phyloP scores from a whole-genome alignment of 2,888 invertebrate genomes.

The Ceratothoa steindachneri region DNA sequence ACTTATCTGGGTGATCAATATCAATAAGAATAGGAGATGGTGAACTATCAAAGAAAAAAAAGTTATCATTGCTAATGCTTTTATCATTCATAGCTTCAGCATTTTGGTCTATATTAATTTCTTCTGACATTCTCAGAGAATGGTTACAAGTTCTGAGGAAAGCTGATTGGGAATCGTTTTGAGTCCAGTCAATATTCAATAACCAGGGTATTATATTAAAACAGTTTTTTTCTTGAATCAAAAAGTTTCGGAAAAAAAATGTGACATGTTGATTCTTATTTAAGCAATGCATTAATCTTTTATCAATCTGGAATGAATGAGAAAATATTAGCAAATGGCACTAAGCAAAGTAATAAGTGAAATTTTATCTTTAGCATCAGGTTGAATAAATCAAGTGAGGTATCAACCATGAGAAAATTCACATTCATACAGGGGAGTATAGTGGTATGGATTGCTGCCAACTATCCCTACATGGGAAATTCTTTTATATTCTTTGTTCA shows the following conservation, averaged over 20 bases:
- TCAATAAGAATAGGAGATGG: slow-evolving; percentile 9
- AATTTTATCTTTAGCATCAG: too few relatives aligned
- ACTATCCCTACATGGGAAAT: too few relatives aligned
- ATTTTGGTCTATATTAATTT: neutral
- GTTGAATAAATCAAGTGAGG: too few relatives aligned
- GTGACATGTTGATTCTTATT: neutral
- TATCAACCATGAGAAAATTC: too few relatives aligned
- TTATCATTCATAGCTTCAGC: neutral
- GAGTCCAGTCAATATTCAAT: neutral
- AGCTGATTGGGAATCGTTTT: neutral
- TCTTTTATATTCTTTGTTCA: too few relatives aligned
- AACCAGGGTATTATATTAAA: neutral
- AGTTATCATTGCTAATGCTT: neutral
- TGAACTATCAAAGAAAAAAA: slow-evolving; percentile 23
- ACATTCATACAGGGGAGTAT: too few relatives aligned
- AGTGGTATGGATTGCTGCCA: too few relatives aligned
- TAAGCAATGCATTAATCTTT: neutral
- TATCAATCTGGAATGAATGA: neutral
- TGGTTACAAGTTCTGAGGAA: neutral
- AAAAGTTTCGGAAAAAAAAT: neutral
- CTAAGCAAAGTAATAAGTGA: too few relatives aligned
- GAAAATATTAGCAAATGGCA: too few relatives aligned
- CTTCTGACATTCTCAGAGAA: neutral
- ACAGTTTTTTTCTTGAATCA: neutral
- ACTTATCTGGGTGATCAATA: neutral